Conservation (phyloP, 2,888 invertebrate genomes). For the Nematopogon swammerdamellus region DNA sequence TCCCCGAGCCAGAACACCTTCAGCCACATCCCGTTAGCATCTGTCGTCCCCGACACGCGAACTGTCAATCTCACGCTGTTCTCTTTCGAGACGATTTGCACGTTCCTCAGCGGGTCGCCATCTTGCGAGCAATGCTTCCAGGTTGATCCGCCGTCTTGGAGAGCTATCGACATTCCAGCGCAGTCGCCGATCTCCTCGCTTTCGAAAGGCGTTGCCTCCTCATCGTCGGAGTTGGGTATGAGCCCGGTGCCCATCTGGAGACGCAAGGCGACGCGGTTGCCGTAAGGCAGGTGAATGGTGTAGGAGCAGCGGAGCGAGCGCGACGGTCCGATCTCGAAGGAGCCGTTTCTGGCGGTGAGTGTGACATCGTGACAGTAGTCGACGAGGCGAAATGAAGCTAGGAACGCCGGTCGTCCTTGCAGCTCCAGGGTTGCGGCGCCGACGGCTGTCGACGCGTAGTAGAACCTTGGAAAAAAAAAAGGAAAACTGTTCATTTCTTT, state of each 20-base stretch:
- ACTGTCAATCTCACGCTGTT: slow-evolving; percentile 54
- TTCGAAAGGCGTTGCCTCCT: slow-evolving; percentile 32
- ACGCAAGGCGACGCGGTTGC: slow-evolving; percentile 63
- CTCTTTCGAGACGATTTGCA: slow-evolving; percentile 57
- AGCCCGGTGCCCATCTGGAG: slow-evolving; percentile 54
- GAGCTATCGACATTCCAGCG: slow-evolving; percentile 53
- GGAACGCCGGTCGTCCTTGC: slow-evolving; percentile 64
- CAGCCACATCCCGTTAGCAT: slow-evolving; percentile 45
- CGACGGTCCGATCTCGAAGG: slow-evolving; percentile 61
- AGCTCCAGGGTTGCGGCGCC: slow-evolving; percentile 48
- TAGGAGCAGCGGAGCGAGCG: slow-evolving; percentile 63
- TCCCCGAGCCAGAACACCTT: slow-evolving; percentile 64
- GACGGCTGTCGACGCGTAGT: slow-evolving; percentile 47
- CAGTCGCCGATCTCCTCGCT: slow-evolving; percentile 33
- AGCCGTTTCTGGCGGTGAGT: slow-evolving; percentile 60
- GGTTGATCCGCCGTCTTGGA: slow-evolving; percentile 54
- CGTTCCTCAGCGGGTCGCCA: slow-evolving; percentile 54
- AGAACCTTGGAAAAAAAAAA: slow-evolving; percentile 24
- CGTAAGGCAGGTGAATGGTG: slow-evolving; percentile 67
- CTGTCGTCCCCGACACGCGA: slow-evolving; percentile 36
- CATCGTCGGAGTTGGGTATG: slow-evolving; percentile 27
- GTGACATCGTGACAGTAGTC: slow-evolving; percentile 72
- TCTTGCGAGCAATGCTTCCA: slow-evolving; percentile 61
- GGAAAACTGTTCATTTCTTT: too few relatives aligned
- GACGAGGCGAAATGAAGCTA: slow-evolving; percentile 62